Evolutionary conservation across 2,888 invertebrate genomes (phyloP).

Genomic region (Ichneumoninae sp.): DNA sequence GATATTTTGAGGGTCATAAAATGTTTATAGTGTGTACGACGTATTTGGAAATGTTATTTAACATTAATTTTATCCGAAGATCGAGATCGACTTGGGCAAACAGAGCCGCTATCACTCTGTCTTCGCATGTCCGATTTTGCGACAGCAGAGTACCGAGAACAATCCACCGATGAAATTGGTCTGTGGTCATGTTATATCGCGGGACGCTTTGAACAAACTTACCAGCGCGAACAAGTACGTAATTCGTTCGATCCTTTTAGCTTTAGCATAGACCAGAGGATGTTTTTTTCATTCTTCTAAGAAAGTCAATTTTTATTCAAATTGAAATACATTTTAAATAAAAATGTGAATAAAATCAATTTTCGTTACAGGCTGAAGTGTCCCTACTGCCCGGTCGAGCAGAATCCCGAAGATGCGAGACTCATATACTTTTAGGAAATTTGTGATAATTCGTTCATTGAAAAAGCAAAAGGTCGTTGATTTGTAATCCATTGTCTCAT

Average conservation of each 20-base stretch:
- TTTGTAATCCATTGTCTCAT: constrained; percentile 17
- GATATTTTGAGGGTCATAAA: neutral
- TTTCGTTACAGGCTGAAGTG: constrained; percentile 94
- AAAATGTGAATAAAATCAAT: neutral
- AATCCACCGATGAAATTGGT: constrained; percentile 99
- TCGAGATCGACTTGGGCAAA: constrained; percentile 96
- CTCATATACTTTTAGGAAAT: constrained; percentile 94
- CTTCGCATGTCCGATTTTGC: constrained; percentile 99
- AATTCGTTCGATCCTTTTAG: constrained; percentile 55
- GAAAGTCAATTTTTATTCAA: constrained; percentile 76
- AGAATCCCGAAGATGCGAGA: constrained; percentile 95
- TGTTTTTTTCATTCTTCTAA: constrained; percentile 67
- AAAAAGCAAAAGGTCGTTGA: constrained; percentile 33
- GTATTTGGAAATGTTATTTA: constrained; percentile 12
- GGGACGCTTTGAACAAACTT: constrained; percentile 98
- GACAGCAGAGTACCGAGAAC: constrained; percentile 97
- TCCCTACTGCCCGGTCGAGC: constrained; percentile 99
- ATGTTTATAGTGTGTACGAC: neutral
- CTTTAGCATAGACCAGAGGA: constrained; percentile 67
- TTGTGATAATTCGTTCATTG: constrained; percentile 75
- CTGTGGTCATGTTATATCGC: constrained; percentile 99
- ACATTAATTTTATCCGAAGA: constrained; percentile 86
- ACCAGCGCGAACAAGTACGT: constrained; percentile 96
- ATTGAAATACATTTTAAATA: neutral
- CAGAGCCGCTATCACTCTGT: constrained; percentile 98